Evolutionary conservation across 2,797 vertebrate genomes (phyloP), one percentile per base, ranked within the genome.

Genomic region (Pseudochromis fuscus): DNA sequence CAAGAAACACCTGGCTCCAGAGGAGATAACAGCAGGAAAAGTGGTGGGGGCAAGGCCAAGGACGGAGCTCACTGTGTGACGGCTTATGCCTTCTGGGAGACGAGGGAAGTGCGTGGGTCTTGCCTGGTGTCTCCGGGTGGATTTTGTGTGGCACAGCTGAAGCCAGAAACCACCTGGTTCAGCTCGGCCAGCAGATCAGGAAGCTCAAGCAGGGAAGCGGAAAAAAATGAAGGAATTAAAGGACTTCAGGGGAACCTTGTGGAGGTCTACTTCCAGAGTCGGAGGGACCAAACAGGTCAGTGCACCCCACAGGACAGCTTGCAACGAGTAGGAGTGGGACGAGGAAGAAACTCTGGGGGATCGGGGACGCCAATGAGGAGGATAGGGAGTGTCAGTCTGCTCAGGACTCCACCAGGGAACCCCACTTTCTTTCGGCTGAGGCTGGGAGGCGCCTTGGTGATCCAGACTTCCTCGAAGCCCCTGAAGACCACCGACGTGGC

Each of bases 51-150:
- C 19, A 81, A 63, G 60, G 52, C 7, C 25, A 87, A 15, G 35
- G 33, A 0, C 79, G 46, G 84, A 4, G 67, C 93, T 92, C 87
- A 95, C 31, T 98, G 97, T 81, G 92, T 99, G 70, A 95, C 95
- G 0, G 95, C 95, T 0, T 97, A 96, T 0, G 96, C 96, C 15
- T 97, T 98, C 62, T 95, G 96, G 75, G 96, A 96, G 85, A 96
- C 94, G 0, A 91, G 89, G 67, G 96, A 97, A 69, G 95, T 97
- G 11, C 89, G 95, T 1, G 95, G 94, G 19, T 90, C 94, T 37
- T 98, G 97, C 87, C 84, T 92, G 1, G 72, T 96, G 24, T 6
- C 79, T 0, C 94, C 94, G 0, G 94, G 96, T 40, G 95, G 95
- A n/a, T 92, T 97, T 75, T 98, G 97, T 4, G 90, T 97, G 88